Evolutionary conservation across 2,888 invertebrate species (phyloP), one percentile per base, ranked within the genome.

Genomic region (Athalia rosae): DNA sequence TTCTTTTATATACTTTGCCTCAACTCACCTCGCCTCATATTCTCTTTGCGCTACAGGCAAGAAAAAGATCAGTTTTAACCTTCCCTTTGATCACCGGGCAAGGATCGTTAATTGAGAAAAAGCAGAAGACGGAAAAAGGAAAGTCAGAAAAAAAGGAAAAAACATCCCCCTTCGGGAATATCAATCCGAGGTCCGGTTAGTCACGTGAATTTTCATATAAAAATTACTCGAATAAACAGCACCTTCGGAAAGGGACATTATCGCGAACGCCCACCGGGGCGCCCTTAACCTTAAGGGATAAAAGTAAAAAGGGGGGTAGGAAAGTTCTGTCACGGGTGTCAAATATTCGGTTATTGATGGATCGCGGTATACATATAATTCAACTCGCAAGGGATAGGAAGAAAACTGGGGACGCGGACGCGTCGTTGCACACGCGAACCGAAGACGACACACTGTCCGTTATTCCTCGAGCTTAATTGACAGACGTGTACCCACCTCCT

Each of bases 291-390:
- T 56, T 71, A n/a, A 15, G 4, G 58, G n/a, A 58, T n/a, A 1
- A 28, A 28, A 28, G 28, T 28, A 28, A 28, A 28, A 28, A 28
- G 28, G 28, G 56, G 15, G 53, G 50, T 8, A 58, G 41, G 48
- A 50, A 48, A 58, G 74, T 61, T 74, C 74, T 74, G 74, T 74
- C 74, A 74, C 48, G 4, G 28, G 61, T 74, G 74, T 74, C 74
- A 74, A 74, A 74, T 74, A 74, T 74, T 74, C 61, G 61, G 74
- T 62, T 74, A 74, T 74, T 74, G 74, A 74, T 74, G 74, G 74
- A 74, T 74, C 61, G 47, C 7, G 8, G 59, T 48, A n/a, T 13
- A 59, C 28, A 48, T 50, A 15, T 11, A 74, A 47, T 50, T 50
- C 28, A 28, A 28, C 28, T 28, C 28, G 28, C 28, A 28, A 28